Conservation (phyloP, 2,797 vertebrate species). For the Epinephelus awoara region DNA sequence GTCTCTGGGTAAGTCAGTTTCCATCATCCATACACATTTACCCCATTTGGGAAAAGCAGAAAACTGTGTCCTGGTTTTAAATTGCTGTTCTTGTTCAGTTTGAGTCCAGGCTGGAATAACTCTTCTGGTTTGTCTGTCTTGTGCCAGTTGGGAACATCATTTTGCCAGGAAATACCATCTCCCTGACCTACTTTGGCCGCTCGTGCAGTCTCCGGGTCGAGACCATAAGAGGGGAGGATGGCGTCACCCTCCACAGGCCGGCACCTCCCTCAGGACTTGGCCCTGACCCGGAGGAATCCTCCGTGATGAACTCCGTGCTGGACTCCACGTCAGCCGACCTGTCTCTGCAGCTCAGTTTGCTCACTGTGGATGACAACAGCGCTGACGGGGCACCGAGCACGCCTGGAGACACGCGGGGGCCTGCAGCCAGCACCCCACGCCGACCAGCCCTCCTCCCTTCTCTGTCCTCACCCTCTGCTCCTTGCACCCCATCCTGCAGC, state of each 20-base stretch:
- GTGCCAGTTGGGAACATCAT: conserved; percentile 89
- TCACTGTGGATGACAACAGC: conserved; percentile 80
- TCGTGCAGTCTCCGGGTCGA: conserved; percentile 86
- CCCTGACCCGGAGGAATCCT: conserved; percentile 59
- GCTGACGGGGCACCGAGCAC: not conserved
- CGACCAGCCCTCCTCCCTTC: conserved; percentile 39
- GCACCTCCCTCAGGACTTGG: conserved; percentile 1
- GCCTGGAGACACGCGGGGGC: conserved; percentile 36
- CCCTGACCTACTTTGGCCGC: conserved; percentile 90
- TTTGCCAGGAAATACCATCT: conserved; percentile 90
- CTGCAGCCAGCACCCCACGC: conserved; percentile 82
- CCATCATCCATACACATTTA: not conserved
- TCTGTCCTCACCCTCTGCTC: conserved; percentile 57
- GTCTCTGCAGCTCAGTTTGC: conserved; percentile 86
- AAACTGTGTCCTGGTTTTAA: not conserved
- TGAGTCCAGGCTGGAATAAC: not conserved
- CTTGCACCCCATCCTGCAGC: conserved; percentile 47
- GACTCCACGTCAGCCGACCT: conserved; percentile 85
- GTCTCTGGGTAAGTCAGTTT: conserved; percentile 87
- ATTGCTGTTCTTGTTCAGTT: not conserved
- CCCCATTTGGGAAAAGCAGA: not conserved
- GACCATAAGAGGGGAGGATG: conserved; percentile 89
- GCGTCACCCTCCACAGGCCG: conserved; percentile 73
- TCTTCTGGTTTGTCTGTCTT: conserved; percentile 31
- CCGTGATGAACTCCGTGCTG: conserved; percentile 40